Base-by-base conservation (phyloP, 2,113 vertebrate genomes). In the Copsychus sechellarum region DNA sequence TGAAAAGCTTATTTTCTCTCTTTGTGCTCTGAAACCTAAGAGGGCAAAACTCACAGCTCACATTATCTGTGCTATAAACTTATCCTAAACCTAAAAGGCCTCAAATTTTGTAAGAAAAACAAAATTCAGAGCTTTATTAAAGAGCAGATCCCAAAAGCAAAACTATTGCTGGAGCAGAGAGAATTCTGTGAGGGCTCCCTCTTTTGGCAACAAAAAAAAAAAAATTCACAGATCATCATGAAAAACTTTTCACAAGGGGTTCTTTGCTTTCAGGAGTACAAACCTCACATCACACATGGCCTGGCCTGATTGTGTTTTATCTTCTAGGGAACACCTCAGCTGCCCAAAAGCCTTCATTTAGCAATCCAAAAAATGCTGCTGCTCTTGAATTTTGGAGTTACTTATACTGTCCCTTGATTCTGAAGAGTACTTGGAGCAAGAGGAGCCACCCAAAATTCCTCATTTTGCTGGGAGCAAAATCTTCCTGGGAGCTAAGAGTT, bases 141-240 rank as follows among this genome's bases (percentile, higher is more conserved):
- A 50, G 45, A 91, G 47, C 57, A 62, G 45, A 60, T 88, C 50
- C 50, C 34, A 72, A 72, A 94, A 81, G 70, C 23, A 64, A 62
- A 81, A 58, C 29, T 31, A 4, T 19, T 5, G 5, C 48, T 56
- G 9, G 33, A 93, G 33, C 53, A 81, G 56, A 65, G 38, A 95
- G 73, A 91, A 95, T 81, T 97, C 88, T 93, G 94, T 93, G 93
- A 97, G 83, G 53, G 94, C 88, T 96, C 96, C 94, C 88, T 96
- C 95, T 97, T 86, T 97, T 96, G 96, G 94, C 86, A 86, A 77
- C 48, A 85, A 64, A 61, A 81, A 21, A 81, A 21, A 91, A 88
- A 96, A 74, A 20, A 83, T 88, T 91, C 34, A 5, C 38, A 48
- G 50, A 87, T 48, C 40, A 14, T 40, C 78, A 9, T 1, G 2